Base-by-base conservation (phyloP, 2,113 vertebrate genomes). In the Tichodroma muraria region DNA sequence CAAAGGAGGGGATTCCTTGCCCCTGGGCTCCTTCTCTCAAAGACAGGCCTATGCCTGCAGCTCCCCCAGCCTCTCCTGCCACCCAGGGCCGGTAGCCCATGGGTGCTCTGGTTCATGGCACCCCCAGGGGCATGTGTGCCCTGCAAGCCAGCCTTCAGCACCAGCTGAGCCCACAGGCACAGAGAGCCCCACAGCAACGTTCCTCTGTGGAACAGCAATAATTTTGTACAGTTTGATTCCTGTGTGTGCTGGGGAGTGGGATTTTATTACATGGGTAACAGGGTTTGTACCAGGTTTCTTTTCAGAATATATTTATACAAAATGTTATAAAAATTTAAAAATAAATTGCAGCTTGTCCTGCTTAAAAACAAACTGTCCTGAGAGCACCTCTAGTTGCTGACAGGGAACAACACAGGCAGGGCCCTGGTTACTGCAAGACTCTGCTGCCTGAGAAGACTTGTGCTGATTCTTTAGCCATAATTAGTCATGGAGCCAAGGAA, bases 101-200 rank as follows among this genome's bases (percentile, higher is more conserved):
- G 5, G 19, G 2, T 3, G 21, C 44, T 54, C 4, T 52, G 15
- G 35, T 31, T 50, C 28, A 17, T 7, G 5, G 47, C 37, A 27
- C 0, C 8, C 54, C 45, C 40, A 1, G 0, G 4, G 54, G 13
- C 9, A 6, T 0, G 1, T 11, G 6, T 7, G n/a, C 38, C 42
- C 4, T 3, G 6, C 0, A 0, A 78, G 9, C 42, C 69, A 71
- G 28, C 8, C 37, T 38, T 7, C 15, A 71, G 64, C 54, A 21
- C 2, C 14, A 14, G 0, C 47, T 8, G 52, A 22, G 22, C 5
- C 30, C 15, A 13, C 0, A 1, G 52, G 52, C 53, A 52, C 20
- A 15, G 4, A 37, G 13, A 45, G 25, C 24, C 49, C 73, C 30
- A 30, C 1, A 3, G 27, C n/a, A 6, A 12, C 8, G 9, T 13